A percentile compares a stretch with the other conserved stretches of the same genome.
Conservation (phyloP, 2,113 vertebrate genomes). For the Otis tarda region DNA sequence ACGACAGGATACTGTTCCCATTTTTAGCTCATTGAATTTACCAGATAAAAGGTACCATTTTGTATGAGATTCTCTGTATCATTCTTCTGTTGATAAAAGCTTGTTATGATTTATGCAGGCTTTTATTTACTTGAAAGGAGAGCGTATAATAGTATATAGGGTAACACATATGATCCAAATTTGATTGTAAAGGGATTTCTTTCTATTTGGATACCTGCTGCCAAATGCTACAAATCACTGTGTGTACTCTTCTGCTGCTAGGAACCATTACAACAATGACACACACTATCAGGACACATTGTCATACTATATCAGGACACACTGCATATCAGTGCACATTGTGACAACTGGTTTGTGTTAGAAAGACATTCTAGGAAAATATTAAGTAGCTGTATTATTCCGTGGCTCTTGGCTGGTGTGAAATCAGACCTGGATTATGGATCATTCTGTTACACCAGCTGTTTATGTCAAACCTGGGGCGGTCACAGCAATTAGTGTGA, state of each 20-base stretch:
- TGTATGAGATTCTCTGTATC: not conserved
- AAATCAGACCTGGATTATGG: not conserved
- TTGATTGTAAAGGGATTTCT: not conserved
- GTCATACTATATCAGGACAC: not conserved
- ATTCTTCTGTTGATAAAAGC: not conserved
- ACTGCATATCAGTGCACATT: not conserved
- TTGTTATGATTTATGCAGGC: not conserved
- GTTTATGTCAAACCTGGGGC: not conserved
- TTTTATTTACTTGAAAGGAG: not conserved
- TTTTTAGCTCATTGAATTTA: not conserved
- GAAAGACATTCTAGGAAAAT: not conserved
- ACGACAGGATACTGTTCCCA: not conserved
- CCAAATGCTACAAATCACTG: not conserved
- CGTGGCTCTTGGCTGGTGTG: not conserved
- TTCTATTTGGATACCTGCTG: not conserved
- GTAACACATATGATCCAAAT: not conserved
- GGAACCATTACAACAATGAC: not conserved
- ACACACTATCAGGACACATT: not conserved
- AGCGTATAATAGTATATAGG: not conserved
- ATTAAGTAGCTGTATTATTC: not conserved
- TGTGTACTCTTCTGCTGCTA: not conserved
- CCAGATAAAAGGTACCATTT: not conserved
- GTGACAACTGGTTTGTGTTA: not conserved
- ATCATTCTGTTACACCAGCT: conserved; percentile 11
- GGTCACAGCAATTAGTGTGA: not conserved